Base-by-base conservation (phyloP, 2,113 vertebrate genomes). In the Anoura caudifer region DNA sequence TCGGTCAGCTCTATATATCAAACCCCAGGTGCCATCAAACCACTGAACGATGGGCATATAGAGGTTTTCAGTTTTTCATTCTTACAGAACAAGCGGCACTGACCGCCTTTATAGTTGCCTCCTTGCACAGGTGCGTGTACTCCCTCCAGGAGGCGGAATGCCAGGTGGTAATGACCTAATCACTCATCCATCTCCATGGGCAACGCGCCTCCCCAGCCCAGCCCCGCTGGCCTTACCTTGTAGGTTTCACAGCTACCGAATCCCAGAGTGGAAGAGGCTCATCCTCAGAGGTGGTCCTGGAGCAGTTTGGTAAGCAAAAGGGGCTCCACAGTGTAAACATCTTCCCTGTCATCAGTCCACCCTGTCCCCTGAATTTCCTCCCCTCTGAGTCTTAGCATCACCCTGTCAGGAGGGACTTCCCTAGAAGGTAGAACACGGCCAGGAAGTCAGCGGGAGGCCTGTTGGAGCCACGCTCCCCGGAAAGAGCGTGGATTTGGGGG, bases 311-410 rank as follows among this genome's bases (percentile, higher is more conserved):
- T 52, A 45, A 59, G 52, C 4, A 70, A 5, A 36, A 14, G 63
- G 33, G 8, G 11, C 41, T 38, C 52, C 0, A 4, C 1, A 0
- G 4, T 28, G n/a, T 41, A 26, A 31, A 36, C 38, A 9, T 13
- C 38, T 59, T 56, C 81, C 19, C 45, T 0, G 5, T 28, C 61
- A 41, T n/a, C 47, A 1, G 41, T 26, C 10, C 8, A 3, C 65
- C n/a, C n/a, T 33, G 38, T 36, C n/a, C 38, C 22, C 69, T 67
- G 45, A 69, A 41, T 47, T 75, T 36, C 63, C 88, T 72, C 28
- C 38, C 19, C 6, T 7, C 13, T 6, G 52, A 89, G 43, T 4
- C 43, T 61, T 11, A 16, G 16, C 61, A 45, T 70, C 9, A 26
- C 24, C 61, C 11, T 5, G 22, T 36, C 88, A 26, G 41, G 38